These are phyloP conservation scores for Macrosiphum euphorbiae DNA, from an alignment of 2,888 invertebrate genomes.

Conservation along the genomic window DNA sequence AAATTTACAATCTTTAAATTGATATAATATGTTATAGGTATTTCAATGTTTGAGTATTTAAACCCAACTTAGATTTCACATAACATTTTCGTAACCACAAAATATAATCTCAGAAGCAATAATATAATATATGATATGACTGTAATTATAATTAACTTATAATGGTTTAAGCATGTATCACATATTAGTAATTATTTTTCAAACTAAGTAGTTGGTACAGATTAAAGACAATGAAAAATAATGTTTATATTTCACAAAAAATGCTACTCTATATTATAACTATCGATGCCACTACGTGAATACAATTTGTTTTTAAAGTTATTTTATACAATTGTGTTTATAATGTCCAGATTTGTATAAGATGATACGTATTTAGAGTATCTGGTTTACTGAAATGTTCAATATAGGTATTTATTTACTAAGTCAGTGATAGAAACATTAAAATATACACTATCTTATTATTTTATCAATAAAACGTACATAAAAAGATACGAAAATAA, in stretches of 20 bases:
- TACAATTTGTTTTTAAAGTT: neutral
- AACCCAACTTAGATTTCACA: neutral
- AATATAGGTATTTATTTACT: neutral
- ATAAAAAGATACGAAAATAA: neutral
- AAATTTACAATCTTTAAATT: neutral
- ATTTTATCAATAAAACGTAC: neutral
- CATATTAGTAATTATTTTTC: neutral
- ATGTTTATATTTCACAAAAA: neutral
- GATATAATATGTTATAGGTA: neutral
- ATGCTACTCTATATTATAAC: neutral
- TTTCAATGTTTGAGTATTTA: neutral
- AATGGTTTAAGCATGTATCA: neutral
- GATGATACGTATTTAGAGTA: neutral
- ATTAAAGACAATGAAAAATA: neutral
- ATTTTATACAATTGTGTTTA: neutral
- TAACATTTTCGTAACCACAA: neutral
- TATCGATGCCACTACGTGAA: neutral
- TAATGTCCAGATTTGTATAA: neutral
- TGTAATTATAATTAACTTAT: neutral
- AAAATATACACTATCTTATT: neutral
- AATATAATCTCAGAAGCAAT: neutral
- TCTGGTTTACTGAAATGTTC: neutral
- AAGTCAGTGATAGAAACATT: neutral
- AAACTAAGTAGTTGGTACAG: neutral
- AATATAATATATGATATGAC: neutral